Base-by-base conservation (phyloP, 2,888 invertebrate species). In the Andrena praecox region DNA sequence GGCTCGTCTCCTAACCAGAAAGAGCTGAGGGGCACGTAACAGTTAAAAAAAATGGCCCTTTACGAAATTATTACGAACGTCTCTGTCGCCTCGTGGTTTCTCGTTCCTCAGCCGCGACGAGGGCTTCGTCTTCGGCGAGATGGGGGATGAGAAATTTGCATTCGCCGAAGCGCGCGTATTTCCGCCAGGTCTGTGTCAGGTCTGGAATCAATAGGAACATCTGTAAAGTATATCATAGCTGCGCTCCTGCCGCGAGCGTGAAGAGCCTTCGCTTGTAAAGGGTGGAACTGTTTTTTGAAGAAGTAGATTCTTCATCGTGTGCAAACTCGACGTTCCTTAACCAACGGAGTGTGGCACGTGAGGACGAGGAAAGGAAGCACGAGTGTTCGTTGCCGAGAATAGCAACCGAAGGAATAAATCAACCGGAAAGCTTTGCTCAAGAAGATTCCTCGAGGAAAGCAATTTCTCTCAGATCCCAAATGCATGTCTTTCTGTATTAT, bases 1-100 rank as follows among this genome's bases (percentile, higher is more conserved):
- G 68, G 71, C 64, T 77, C 62, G 48, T 29, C 24, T 64, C 31
- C 66, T 52, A 50, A 71, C 70, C 70, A 24, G 56, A 60, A 42
- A 42, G 67, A 87, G 70, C 56, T 54, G 63, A 63, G 74, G 64
- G 59, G 69, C 54, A 80, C 42, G 35, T 42, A 73, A 72, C 63
- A 70, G 67, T 64, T 66, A 77, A 54, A 60, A 73, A 35, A 73
- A 54, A 71, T 35, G 67, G 66, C 33, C 76, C 48, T 60, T 82
- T 71, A 77, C 62, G 83, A 86, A 87, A 87, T 70, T 86, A 79
- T 85, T 72, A 85, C 68, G 62, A 68, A 63, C 52, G 4, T 27
- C 16, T 1, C 35, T n/a, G 27, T 50, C n/a, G 42, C 4, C 64
- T 50, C 50, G 4, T 20, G 12, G 50, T 50, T 77, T 77, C 64